Evolutionary conservation across 2,113 vertebrate genomes (phyloP), one percentile per base, ranked within the genome.

Genomic region (Sialia sialis): DNA sequence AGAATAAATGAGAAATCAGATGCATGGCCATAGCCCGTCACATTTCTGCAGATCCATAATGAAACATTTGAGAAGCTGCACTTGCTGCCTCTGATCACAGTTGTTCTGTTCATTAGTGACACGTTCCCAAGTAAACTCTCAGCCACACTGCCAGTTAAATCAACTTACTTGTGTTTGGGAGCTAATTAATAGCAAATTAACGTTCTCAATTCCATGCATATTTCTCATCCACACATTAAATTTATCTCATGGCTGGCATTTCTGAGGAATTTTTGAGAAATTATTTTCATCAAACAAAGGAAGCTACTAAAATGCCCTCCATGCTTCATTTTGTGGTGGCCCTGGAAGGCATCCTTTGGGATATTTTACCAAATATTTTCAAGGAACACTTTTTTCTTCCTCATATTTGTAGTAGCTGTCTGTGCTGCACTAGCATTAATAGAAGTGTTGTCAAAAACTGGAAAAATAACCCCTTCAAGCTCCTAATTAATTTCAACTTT

Each of bases 21-120:
- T 94, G 93, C 90, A 55, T 26, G 67, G 89, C 93, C 89, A 96
- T 94, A 93, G 82, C 58, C 49, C 22, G 66, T 72, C 62, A 81
- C 83, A 93, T 80, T 96, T 93, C 93, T 95, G 87, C 32, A 54
- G 66, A 90, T 89, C 29, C 88, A 81, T 78, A 97, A 97, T 95
- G 96, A 97, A 96, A 95, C n/a, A 9, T 94, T 89, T 76, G 94
- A 95, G 84, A 94, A 97, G 89, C 88, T 8, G 32, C 30, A 90
- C 43, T 89, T 54, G 82, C 76, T 94, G 95, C 96, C 84, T 95
- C 91, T 88, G 80, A 94, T 96, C 72, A 59, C 52, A 89, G 97
- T 95, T 97, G 96, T 97, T 97, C 93, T 96, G 91, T 95, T 98
- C 97, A 98, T 98, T 98, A 97, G 97, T 87, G 96, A 97, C 94